phyloP scores from a whole-genome alignment of 2,113 vertebrate species.

The Hyperopisus bebe region DNA sequence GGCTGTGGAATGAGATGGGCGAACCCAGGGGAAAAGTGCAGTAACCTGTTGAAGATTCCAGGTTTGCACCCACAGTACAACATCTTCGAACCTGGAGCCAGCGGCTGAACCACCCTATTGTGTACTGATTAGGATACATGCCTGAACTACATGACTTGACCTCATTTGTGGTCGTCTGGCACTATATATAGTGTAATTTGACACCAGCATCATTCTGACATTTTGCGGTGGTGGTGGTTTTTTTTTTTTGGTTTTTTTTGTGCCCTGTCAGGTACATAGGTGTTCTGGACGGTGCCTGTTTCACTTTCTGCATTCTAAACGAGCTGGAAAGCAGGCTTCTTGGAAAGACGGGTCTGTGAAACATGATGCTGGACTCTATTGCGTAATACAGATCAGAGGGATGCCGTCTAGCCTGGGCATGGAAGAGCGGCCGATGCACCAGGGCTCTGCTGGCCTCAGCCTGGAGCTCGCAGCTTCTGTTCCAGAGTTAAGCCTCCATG shows the following conservation, averaged over 20 bases:
- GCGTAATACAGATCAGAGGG: neutral
- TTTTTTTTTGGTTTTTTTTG: neutral
- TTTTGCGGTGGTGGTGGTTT: neutral
- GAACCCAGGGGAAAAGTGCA: neutral
- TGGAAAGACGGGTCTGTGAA: conserved; percentile 8
- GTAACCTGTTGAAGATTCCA: neutral
- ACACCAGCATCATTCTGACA: neutral
- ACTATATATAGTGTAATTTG: conserved; percentile 3
- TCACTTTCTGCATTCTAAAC: neutral
- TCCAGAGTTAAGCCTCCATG: neutral
- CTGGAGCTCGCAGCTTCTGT: neutral
- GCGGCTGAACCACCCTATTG: neutral
- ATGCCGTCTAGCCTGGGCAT: neutral
- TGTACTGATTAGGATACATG: neutral
- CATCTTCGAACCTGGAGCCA: neutral
- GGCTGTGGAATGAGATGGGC: neutral
- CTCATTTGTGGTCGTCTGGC: neutral
- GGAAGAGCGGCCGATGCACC: neutral
- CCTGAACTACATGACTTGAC: neutral
- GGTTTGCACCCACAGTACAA: neutral
- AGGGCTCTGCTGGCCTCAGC: neutral
- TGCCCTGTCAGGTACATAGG: neutral
- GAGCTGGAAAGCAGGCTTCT: neutral
- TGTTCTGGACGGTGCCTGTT: neutral
- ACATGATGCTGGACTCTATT: neutral